Percentiles rank a stretch among this genome's conserved stretches.
These are phyloP conservation scores for Thecophora atra DNA, from an alignment of 2,888 invertebrate species.

Conservation along the genomic window DNA sequence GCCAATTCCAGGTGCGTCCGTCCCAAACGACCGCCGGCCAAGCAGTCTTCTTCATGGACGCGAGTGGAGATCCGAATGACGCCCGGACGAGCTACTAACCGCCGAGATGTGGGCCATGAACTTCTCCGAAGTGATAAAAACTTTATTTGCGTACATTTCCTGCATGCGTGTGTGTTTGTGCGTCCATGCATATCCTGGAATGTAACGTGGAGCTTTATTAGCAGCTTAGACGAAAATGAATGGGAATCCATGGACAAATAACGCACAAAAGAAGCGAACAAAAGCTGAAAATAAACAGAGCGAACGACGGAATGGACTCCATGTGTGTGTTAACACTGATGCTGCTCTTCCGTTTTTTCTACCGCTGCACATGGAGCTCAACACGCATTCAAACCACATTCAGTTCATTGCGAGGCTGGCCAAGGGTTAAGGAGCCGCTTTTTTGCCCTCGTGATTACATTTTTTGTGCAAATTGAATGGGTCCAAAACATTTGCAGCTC, in stretches of 20 bases:
- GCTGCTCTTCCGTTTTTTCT: too few relatives aligned
- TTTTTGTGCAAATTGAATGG: slow-evolving; percentile 4
- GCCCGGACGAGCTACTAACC: slow-evolving; percentile 44
- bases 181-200: slow-evolving; percentile 5
- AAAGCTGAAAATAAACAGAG: not conserved
- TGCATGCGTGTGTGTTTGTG: slow-evolving; percentile 3
- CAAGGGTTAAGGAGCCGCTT: not conserved
- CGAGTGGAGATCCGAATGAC: slow-evolving; percentile 38
- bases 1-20: too few relatives aligned
- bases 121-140: slow-evolving; percentile 3
- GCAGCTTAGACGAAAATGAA: slow-evolving; percentile 38
- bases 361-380: too few relatives aligned
- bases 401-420: too few relatives aligned
- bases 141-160: slow-evolving; percentile 19
- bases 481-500: too few relatives aligned
- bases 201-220: slow-evolving; percentile 42
- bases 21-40: too few relatives aligned
- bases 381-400: too few relatives aligned
- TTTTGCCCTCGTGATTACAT: not conserved
- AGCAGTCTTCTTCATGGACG: slow-evolving; percentile 19
- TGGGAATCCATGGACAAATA: slow-evolving; percentile 30
- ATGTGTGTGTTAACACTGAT: too few relatives aligned
- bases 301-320: not conserved
- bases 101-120: slow-evolving; percentile 23
- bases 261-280: not conserved